Conservation (phyloP, 2,113 vertebrate genomes). For the Oreochromis tanganicae region DNA sequence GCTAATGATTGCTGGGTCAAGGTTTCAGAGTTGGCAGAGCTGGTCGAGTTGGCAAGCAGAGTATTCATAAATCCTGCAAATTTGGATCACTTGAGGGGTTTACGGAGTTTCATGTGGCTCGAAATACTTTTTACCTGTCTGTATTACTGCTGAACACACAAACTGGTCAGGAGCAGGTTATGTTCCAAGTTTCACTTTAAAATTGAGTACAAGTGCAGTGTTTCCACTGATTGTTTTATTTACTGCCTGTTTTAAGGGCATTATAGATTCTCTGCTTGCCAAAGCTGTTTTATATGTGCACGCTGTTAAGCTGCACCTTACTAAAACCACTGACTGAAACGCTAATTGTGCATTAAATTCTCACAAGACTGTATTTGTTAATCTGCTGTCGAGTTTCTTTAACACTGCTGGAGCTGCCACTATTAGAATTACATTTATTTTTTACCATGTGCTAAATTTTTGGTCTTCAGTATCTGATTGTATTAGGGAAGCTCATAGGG, state of each 20-base stretch:
- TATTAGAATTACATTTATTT: background rate
- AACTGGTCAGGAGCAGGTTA: background rate
- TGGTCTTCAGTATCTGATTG: background rate
- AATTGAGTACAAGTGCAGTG: background rate
- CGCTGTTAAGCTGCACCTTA: accelerated
- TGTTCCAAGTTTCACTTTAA: background rate
- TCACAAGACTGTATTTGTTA: background rate
- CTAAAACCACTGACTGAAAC: background rate
- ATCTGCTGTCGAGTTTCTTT: background rate
- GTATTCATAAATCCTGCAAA: background rate
- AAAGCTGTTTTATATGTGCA: background rate
- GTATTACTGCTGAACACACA: background rate
- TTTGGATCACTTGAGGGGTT: background rate
- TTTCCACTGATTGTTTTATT: background rate
- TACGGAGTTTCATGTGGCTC: background rate
- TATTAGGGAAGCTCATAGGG: background rate
- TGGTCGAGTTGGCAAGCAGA: background rate
- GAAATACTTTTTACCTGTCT: background rate
- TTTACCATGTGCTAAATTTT: background rate
- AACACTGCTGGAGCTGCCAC: background rate
- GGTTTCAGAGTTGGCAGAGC: background rate
- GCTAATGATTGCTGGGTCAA: background rate
- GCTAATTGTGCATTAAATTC: background rate
- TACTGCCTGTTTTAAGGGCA: background rate
- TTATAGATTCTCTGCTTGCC: background rate